Conservation (phyloP, 2,888 invertebrate genomes). For the Anthrax anthrax region DNA sequence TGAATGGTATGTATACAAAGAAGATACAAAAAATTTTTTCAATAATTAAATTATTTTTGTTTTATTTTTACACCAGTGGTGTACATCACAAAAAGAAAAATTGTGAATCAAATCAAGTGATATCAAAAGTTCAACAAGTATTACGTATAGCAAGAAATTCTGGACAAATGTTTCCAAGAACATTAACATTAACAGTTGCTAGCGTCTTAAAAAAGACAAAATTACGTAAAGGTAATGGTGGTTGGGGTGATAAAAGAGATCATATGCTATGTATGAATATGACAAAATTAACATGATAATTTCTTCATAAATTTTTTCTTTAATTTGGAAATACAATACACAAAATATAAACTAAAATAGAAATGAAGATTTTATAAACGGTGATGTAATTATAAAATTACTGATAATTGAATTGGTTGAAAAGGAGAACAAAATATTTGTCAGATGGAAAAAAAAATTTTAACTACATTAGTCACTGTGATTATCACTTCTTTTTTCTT, state of each 20-base stretch:
- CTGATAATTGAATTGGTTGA: no score
- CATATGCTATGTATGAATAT: constrained; percentile 66
- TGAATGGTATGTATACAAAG: constrained; percentile 70
- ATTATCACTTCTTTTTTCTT: no score
- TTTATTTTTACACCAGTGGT: constrained; percentile 66
- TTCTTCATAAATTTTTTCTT: neutral
- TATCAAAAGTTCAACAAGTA: constrained; percentile 70
- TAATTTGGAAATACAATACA: no score
- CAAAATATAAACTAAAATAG: no score
- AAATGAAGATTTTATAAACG: no score
- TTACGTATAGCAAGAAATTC: constrained; percentile 50
- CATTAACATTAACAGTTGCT: constrained; percentile 49
- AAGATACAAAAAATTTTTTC: no score
- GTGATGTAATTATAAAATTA: no score
- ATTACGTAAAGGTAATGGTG: constrained; percentile 83
- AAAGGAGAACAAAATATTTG: no score
- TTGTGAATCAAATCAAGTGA: constrained; percentile 73
- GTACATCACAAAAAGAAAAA: constrained; percentile 90
- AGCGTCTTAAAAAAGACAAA: constrained; percentile 58
- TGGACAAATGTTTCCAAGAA: constrained; percentile 52
- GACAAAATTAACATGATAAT: constrained; percentile 35
- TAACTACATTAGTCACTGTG: no score
- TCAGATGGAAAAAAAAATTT: no score
- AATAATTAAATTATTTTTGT: no score
- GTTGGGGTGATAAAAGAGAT: constrained; percentile 89